A percentile compares a stretch with the other conserved stretches of the same genome.
Evolutionary conservation across 1,140 invertebrate species (phyloP).

Genomic region (Musca vetustissima): DNA sequence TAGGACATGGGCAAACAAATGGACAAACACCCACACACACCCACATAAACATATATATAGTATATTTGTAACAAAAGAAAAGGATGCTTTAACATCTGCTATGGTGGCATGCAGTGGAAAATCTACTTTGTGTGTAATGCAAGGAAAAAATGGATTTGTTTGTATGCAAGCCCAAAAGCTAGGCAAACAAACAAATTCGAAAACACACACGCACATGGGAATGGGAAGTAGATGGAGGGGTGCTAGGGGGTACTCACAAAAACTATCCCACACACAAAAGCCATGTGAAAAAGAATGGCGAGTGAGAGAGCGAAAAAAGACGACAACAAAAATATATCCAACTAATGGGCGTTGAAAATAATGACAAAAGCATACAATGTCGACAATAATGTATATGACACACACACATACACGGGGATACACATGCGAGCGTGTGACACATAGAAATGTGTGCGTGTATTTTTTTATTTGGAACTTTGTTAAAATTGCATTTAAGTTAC

Average conservation of each 20-base stretch:
- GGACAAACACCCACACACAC: too few relatives aligned
- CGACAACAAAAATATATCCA: slow-evolving; percentile 1
- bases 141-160: slow-evolving; percentile 12
- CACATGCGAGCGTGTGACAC: slow-evolving; percentile 2
- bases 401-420: background rate
- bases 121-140: slow-evolving; percentile 19
- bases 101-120: background rate
- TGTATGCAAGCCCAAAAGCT: background rate
- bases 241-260: too few relatives aligned
- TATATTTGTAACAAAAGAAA: background rate
- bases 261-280: too few relatives aligned
- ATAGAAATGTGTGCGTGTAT: background rate
- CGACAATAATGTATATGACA: background rate
- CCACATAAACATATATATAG: too few relatives aligned
- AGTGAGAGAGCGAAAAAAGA: background rate
- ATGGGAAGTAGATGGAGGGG: too few relatives aligned
- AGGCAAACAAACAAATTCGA: background rate
- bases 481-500: background rate
- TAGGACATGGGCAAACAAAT: too few relatives aligned
- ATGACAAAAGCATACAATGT: slow-evolving; percentile 8
- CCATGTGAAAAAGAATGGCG: too few relatives aligned
- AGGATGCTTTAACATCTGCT: background rate
- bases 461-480: background rate
- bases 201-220: too few relatives aligned
- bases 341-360: slow-evolving; percentile 24